Conservation (phyloP, 23 tunicate genomes). For the Halocynthia aurantium region DNA sequence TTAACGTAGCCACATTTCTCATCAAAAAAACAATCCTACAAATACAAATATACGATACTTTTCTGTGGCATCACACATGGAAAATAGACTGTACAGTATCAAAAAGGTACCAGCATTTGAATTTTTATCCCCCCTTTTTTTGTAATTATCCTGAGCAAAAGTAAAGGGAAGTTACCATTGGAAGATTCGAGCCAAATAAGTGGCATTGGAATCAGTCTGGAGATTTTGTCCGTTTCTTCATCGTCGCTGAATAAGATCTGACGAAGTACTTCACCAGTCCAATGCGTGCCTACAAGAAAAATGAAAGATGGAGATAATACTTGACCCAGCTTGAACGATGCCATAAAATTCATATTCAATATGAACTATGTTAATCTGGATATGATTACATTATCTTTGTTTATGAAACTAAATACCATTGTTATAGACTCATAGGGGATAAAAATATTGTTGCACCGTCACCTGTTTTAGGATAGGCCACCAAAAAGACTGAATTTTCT, state of each 20-base stretch:
- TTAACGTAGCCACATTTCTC: too few relatives aligned
- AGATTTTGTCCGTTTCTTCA: background rate
- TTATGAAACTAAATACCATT: background rate
- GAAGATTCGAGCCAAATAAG: background rate
- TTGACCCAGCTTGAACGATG: background rate
- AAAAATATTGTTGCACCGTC: too few relatives aligned
- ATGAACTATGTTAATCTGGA: background rate
- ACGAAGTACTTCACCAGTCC: background rate
- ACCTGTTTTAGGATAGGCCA: slow-evolving; percentile 3
- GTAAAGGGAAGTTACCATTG: too few relatives aligned
- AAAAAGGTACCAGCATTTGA: too few relatives aligned
- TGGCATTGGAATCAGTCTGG: background rate
- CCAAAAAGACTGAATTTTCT: background rate
- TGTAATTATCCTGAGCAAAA: too few relatives aligned
- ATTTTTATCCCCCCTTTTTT: too few relatives aligned
- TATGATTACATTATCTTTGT: background rate
- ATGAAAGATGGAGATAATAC: background rate
- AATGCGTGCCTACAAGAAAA: slow-evolving; percentile 9
- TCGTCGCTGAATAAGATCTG: slow-evolving; percentile 6
- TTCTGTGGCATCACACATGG: too few relatives aligned
- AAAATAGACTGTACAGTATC: too few relatives aligned
- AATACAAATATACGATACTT: too few relatives aligned
- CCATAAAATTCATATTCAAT: background rate
- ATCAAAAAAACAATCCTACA: too few relatives aligned
- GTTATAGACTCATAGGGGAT: too few relatives aligned